Conservation (phyloP, 2,888 invertebrate species). For the Marasmarcha lunaedactyla region DNA sequence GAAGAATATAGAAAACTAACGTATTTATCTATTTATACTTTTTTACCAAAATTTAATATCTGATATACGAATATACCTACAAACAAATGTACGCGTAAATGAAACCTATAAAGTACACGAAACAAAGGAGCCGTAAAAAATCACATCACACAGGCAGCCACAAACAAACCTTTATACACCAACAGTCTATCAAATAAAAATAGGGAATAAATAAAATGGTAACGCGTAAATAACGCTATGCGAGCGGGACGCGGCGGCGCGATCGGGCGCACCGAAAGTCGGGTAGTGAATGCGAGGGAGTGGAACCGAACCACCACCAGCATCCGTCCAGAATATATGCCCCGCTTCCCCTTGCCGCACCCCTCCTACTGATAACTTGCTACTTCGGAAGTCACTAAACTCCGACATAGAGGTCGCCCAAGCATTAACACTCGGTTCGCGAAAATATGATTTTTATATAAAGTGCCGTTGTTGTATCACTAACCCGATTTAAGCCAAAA, state of each 20-base stretch:
- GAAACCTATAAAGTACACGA: too few relatives aligned
- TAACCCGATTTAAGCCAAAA: conserved; percentile 33
- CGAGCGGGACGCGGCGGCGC: conserved; percentile 32
- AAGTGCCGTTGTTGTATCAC: conserved; percentile 29
- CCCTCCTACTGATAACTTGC: conserved; percentile 62
- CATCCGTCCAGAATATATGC: conserved; percentile 38
- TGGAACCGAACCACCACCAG: conserved; percentile 32
- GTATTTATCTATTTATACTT: too few relatives aligned
- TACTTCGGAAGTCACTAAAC: conserved; percentile 70
- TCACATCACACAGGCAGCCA: too few relatives aligned
- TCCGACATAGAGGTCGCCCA: conserved; percentile 59
- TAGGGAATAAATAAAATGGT: too few relatives aligned
- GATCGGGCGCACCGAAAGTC: conserved; percentile 42
- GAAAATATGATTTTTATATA: conserved; percentile 62
- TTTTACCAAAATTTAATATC: too few relatives aligned
- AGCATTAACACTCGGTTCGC: conserved; percentile 46
- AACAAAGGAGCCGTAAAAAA: too few relatives aligned
- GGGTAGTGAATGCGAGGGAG: conserved; percentile 53
- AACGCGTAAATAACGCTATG: conserved; percentile 29
- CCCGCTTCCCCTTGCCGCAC: conserved; percentile 24
- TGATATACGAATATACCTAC: too few relatives aligned
- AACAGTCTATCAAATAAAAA: too few relatives aligned
- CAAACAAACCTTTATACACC: too few relatives aligned
- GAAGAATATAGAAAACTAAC: too few relatives aligned
- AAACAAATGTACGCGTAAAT: too few relatives aligned